Conservation (phyloP, 2,888 invertebrate genomes). For the Trisateles emortualis region DNA sequence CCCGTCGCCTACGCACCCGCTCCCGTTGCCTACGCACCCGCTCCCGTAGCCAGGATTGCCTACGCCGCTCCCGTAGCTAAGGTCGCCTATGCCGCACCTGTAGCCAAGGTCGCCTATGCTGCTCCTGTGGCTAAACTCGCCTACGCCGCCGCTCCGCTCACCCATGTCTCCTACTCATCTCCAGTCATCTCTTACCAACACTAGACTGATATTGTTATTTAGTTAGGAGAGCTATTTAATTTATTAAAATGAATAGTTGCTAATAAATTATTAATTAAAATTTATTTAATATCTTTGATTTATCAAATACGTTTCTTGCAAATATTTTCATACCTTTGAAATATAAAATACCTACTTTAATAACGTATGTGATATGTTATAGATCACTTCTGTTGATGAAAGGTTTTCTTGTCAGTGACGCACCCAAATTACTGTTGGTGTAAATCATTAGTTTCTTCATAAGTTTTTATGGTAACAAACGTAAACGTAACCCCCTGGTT, state of each 20-base stretch:
- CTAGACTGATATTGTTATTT: slow-evolving; percentile 45
- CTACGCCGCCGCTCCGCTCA: slow-evolving; percentile 51
- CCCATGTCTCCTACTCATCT: slow-evolving; percentile 69
- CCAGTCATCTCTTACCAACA: slow-evolving; percentile 76
- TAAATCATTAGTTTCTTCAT: too few relatives aligned
- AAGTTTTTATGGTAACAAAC: too few relatives aligned
- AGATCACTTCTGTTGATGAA: too few relatives aligned
- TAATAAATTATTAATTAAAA: slow-evolving; percentile 36
- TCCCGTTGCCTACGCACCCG: slow-evolving; percentile 52
- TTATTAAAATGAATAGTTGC: slow-evolving; percentile 53
- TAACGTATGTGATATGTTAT: too few relatives aligned
- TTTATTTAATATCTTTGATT: too few relatives aligned
- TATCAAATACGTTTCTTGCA: too few relatives aligned
- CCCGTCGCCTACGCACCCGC: slow-evolving; percentile 51
- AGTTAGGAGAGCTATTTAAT: slow-evolving; percentile 48
- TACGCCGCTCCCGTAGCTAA: slow-evolving; percentile 52
- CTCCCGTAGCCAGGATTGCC: slow-evolving; percentile 33
- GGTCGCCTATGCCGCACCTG: slow-evolving; percentile 46
- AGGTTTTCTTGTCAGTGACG: too few relatives aligned
- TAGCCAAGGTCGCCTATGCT: slow-evolving; percentile 39
- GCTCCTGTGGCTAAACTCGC: slow-evolving; percentile 40
- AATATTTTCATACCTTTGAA: too few relatives aligned
- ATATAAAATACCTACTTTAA: too few relatives aligned
- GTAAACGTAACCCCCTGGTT: too few relatives aligned
- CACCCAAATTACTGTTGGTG: too few relatives aligned